A percentile compares a stretch with the other conserved stretches of the same genome.
These are phyloP conservation scores for Helogale parvula DNA, from an alignment of 2,113 vertebrate genomes.

Conservation along the genomic window DNA sequence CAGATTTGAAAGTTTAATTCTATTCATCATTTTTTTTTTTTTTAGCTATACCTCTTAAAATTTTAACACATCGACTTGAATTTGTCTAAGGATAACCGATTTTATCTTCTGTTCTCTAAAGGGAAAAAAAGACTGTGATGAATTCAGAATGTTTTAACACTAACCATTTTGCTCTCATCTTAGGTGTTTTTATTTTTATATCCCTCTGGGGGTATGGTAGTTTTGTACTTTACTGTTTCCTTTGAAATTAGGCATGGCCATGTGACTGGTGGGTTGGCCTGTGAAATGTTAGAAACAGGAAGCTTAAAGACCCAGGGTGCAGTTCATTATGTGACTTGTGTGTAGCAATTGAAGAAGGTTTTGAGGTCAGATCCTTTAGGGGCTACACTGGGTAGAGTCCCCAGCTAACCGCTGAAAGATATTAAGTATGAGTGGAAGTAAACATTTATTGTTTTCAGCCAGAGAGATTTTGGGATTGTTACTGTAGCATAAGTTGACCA, in stretches of 20 bases:
- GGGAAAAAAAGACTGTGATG: neutral
- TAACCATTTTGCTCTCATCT: neutral
- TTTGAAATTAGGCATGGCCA: neutral
- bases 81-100: neutral
- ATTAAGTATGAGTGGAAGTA: neutral
- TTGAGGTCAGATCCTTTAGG: neutral
- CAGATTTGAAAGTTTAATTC: neutral
- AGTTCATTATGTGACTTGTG: neutral
- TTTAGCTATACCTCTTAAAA: conserved; percentile 11
- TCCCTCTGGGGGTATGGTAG: neutral
- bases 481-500: neutral
- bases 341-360: neutral
- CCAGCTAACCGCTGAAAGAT: neutral
- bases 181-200: neutral
- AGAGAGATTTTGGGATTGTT: neutral
- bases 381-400: neutral
- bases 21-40: neutral
- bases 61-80: neutral
- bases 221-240: neutral
- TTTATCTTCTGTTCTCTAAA: neutral
- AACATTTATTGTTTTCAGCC: neutral
- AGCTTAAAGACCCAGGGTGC: neutral
- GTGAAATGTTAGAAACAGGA: neutral
- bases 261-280: neutral
- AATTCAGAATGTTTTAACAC: neutral